Evolutionary conservation across 2,113 vertebrate genomes (phyloP).

Genomic region (Myotis yumanensis): DNA sequence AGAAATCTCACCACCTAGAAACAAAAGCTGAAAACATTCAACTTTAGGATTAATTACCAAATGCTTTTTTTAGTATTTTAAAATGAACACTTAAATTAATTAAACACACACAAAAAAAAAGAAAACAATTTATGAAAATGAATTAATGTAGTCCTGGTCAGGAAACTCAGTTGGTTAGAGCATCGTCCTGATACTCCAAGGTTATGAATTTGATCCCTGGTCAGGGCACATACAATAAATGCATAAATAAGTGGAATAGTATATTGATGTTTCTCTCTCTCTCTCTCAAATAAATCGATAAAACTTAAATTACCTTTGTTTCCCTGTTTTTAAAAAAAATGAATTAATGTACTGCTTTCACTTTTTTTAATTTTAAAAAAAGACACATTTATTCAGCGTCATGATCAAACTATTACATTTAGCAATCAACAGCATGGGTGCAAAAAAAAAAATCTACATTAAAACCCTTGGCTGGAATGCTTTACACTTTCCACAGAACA

Average conservation of each 20-base stretch:
- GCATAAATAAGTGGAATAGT: neutral
- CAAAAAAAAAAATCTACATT: conserved; percentile 69
- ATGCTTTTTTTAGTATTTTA: neutral
- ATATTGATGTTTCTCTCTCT: neutral
- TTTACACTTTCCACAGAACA: too few species aligned
- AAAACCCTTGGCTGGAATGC: too few species aligned
- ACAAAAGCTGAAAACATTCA: neutral
- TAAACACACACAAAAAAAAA: neutral
- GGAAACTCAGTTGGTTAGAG: neutral
- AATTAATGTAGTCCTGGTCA: neutral
- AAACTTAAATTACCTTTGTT: neutral
- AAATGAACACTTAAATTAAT: neutral
- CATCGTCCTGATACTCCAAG: neutral
- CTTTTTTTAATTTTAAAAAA: conserved; percentile 78
- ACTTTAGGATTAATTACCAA: neutral
- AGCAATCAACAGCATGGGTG: conserved; percentile 88
- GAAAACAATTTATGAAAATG: neutral
- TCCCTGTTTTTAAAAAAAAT: neutral
- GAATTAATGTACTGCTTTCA: neutral
- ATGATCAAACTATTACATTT: conserved; percentile 90
- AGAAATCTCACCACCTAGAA: neutral
- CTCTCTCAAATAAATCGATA: neutral
- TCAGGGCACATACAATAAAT: neutral
- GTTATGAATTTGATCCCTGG: neutral
- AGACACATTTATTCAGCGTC: conserved; percentile 93